These are phyloP conservation scores for Saccostrea cuccullata DNA, from an alignment of 1,140 invertebrate species.

Conservation along the genomic window DNA sequence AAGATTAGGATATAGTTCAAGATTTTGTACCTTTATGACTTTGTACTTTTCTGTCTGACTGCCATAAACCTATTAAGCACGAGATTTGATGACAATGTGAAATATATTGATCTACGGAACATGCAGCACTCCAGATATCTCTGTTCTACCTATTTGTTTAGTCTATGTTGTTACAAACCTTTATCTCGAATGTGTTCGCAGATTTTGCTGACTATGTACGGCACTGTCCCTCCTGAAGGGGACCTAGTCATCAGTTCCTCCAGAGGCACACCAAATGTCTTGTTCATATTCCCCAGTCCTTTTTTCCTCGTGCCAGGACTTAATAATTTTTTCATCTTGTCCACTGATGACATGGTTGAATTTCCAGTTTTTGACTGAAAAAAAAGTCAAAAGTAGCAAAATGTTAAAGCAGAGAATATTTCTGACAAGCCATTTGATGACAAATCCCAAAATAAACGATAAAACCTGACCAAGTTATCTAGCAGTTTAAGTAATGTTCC, in stretches of 20 bases:
- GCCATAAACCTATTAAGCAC: background rate
- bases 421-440: background rate
- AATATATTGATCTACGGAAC: background rate
- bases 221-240: constrained; percentile 65
- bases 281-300: constrained; percentile 56
- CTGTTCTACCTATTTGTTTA: background rate
- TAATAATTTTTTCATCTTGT: constrained; percentile 71
- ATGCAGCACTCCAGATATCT: background rate
- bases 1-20: background rate
- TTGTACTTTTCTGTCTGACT: background rate
- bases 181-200: constrained; percentile 74
- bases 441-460: constrained; percentile 23
- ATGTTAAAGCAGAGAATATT: background rate
- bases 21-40: background rate
- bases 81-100: background rate
- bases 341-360: constrained; percentile 61
- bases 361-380: constrained; percentile 62
- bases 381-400: constrained; percentile 8
- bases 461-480: background rate
- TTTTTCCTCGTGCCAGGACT: constrained; percentile 71
- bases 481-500: background rate
- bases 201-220: constrained; percentile 72
- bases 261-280: constrained; percentile 76
- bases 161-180: constrained; percentile 61
- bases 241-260: constrained; percentile 69